These are phyloP conservation scores for Idaea dimidiata DNA, from an alignment of 2,888 invertebrate species.

Conservation along the genomic window DNA sequence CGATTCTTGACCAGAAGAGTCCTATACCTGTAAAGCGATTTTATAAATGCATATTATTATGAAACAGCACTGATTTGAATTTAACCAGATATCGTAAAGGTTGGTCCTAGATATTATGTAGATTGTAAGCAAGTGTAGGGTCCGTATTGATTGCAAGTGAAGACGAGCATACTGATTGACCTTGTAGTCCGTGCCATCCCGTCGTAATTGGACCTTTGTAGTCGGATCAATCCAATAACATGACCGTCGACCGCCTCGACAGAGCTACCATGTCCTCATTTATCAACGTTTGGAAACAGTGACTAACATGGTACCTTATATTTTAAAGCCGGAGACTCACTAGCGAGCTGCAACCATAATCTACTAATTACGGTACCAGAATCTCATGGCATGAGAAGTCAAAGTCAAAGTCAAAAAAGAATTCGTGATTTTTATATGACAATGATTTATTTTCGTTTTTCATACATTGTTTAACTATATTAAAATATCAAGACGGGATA, in stretches of 20 bases:
- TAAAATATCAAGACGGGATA: no score
- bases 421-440: no score
- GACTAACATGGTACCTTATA: conserved; percentile 10
- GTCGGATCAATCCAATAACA: conserved; percentile 65
- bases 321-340: background rate
- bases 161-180: conserved; percentile 43
- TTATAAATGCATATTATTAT: no score
- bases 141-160: conserved; percentile 2
- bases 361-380: no score
- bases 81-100: background rate
- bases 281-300: conserved; percentile 32
- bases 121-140: conserved; percentile 7
- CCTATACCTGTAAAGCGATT: no score
- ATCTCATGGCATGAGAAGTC: no score
- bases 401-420: no score
- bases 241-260: conserved; percentile 33
- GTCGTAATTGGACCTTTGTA: conserved; percentile 70
- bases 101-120: conserved; percentile 1
- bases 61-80: background rate
- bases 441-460: no score
- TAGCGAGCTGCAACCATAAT: background rate
- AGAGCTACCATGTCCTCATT: conserved; percentile 40
- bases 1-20: no score
- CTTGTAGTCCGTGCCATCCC: conserved; percentile 60
- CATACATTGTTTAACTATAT: no score